phyloP scores from a whole-genome alignment of 2,888 invertebrate genomes.

The Eupithecia abbreviata region DNA sequence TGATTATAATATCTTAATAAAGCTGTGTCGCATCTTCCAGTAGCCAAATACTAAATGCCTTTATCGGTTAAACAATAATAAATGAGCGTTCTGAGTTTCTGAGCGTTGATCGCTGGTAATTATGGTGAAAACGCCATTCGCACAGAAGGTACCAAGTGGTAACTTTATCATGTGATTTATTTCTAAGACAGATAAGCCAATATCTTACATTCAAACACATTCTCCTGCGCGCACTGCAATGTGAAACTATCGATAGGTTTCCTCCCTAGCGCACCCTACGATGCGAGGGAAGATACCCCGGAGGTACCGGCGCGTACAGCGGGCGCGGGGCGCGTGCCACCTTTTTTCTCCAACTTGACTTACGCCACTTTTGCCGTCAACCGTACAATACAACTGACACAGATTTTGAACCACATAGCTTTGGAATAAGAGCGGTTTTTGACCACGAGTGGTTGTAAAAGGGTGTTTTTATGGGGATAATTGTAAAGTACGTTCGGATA shows the following conservation, averaged over 20 bases:
- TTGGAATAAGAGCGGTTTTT: conserved; percentile 29
- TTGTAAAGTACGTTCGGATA: conserved; percentile 40
- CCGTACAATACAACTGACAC: conserved; percentile 36
- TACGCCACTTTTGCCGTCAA: conserved; percentile 64
- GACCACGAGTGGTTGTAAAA: conserved; percentile 39
- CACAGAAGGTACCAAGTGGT: neutral
- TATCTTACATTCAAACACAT: neutral
- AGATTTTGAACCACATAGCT: conserved; percentile 42
- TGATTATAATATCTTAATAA: too few relatives aligned
- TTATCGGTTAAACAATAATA: neutral
- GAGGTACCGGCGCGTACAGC: conserved; percentile 62
- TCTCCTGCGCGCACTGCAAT: neutral
- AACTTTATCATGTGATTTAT: neutral
- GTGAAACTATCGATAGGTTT: conserved; percentile 37
- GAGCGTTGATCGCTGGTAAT: neutral
- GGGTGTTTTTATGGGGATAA: conserved; percentile 45
- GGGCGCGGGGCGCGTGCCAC: conserved; percentile 76
- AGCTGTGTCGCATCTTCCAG: neutral
- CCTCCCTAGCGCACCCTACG: conserved; percentile 68
- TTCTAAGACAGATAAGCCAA: neutral
- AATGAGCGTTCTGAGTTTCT: neutral
- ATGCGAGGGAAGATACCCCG: conserved; percentile 77
- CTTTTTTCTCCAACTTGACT: conserved; percentile 79
- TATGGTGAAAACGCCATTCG: neutral
- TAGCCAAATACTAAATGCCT: neutral